Evolutionary conservation across 2,888 invertebrate genomes (phyloP).

Genomic region (Epinotia nisella): DNA sequence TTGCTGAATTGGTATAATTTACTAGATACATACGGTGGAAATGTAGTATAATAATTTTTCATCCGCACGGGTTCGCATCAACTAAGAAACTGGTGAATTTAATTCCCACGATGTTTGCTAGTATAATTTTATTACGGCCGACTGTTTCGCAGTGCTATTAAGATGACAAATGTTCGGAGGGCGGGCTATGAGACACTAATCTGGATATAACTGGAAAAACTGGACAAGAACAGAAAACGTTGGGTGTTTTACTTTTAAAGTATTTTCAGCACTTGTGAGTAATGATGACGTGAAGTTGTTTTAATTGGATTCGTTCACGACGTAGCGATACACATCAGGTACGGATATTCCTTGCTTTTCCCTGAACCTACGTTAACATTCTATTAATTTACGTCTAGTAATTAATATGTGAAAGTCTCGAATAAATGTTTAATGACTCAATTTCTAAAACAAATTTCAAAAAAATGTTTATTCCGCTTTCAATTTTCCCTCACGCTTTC

Average conservation of each 20-base stretch:
- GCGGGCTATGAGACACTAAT: conserved; percentile 55
- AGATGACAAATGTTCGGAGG: conserved; percentile 60
- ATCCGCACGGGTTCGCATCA: not conserved
- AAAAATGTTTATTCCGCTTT: conserved; percentile 1
- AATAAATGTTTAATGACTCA: not conserved
- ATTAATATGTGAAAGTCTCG: too few species aligned
- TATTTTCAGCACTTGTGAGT: not conserved
- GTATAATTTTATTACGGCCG: conserved; percentile 61
- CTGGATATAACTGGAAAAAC: conserved; percentile 52
- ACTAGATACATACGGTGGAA: not conserved
- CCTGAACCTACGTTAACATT: too few species aligned
- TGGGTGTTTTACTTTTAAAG: conserved; percentile 5
- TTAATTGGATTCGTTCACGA: not conserved
- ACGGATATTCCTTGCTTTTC: too few species aligned
- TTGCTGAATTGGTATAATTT: not conserved
- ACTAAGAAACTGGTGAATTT: conserved; percentile 48
- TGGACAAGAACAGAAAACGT: conserved; percentile 19
- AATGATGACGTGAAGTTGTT: not conserved
- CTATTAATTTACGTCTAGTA: too few species aligned
- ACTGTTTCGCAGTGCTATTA: conserved; percentile 59
- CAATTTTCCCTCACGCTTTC: conserved; percentile 17
- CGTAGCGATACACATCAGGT: too few species aligned
- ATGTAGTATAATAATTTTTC: not conserved
- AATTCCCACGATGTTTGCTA: conserved; percentile 57
- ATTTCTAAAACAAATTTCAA: conserved; percentile 9